These are phyloP conservation scores for Ophiodon elongatus DNA, from an alignment of 2,113 vertebrate genomes.

Conservation along the genomic window DNA sequence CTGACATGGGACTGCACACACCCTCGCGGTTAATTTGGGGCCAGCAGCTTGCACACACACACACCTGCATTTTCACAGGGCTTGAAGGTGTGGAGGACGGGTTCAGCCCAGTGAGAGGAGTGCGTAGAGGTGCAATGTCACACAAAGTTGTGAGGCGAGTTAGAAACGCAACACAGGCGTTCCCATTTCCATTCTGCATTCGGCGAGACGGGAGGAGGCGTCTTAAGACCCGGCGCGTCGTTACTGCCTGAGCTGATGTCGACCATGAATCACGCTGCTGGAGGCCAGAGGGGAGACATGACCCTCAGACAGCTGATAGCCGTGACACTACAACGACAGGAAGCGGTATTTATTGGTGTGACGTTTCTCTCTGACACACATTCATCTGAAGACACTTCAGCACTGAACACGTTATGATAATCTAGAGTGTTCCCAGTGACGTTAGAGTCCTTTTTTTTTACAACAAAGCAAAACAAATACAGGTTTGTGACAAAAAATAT, in stretches of 20 bases:
- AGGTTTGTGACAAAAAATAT: background rate
- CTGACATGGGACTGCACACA: background rate
- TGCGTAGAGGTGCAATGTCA: background rate
- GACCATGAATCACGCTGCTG: background rate
- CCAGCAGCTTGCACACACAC: background rate
- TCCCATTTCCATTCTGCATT: background rate
- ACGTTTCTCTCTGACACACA: background rate
- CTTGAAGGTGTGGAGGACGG: constrained; percentile 42
- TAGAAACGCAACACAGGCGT: background rate
- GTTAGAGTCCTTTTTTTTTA: background rate
- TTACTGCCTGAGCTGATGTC: background rate
- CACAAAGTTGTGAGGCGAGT: background rate
- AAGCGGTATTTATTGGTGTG: background rate
- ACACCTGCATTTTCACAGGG: background rate
- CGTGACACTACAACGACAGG: background rate
- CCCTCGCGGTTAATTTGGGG: background rate
- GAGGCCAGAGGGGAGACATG: background rate
- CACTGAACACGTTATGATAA: background rate
- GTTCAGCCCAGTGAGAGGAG: background rate
- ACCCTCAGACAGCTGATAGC: background rate
- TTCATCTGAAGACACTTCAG: background rate
- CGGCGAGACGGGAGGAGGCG: background rate
- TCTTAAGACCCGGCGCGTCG: background rate
- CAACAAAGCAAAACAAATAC: background rate
- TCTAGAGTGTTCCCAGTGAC: background rate